phyloP scores from a whole-genome alignment of 2,888 invertebrate genomes.

The Pseudococcus jackbeardsleyi region DNA sequence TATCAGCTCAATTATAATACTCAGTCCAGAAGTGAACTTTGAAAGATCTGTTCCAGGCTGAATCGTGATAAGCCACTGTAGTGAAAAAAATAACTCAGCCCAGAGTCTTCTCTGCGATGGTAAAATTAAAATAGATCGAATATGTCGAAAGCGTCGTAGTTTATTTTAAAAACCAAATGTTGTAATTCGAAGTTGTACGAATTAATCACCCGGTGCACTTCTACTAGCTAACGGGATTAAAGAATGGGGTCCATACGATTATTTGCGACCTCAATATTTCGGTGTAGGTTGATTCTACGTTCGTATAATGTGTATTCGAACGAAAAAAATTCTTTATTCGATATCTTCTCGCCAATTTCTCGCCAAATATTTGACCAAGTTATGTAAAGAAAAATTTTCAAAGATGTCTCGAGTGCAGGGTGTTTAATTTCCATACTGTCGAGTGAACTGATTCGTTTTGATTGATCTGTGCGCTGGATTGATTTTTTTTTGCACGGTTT shows the following conservation, averaged over 20 bases:
- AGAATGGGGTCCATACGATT: conserved; percentile 27
- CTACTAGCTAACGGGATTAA: conserved; percentile 27
- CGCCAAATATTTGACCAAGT: conserved; percentile 33
- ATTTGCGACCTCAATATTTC: conserved; percentile 36
- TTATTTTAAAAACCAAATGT: conserved; percentile 44
- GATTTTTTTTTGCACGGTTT: background rate
- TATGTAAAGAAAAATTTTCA: background rate
- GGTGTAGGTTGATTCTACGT: background rate
- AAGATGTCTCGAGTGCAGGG: background rate
- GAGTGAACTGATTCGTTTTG: background rate
- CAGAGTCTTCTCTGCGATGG: background rate
- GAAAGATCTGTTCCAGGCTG: too few species aligned
- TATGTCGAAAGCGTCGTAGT: conserved; percentile 1
- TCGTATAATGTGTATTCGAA: background rate
- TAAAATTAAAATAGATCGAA: conserved; percentile 17
- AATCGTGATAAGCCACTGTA: too few species aligned
- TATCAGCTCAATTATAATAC: too few species aligned
- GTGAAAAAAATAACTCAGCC: background rate
- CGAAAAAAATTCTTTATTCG: background rate
- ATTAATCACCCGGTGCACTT: conserved; percentile 26
- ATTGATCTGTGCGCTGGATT: background rate
- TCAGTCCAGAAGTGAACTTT: too few species aligned
- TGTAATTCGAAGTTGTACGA: conserved; percentile 32
- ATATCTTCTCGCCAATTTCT: background rate
- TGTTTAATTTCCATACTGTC: background rate